These are phyloP conservation scores for Ferrisia virgata DNA, from an alignment of 2,888 invertebrate species.

Conservation along the genomic window DNA sequence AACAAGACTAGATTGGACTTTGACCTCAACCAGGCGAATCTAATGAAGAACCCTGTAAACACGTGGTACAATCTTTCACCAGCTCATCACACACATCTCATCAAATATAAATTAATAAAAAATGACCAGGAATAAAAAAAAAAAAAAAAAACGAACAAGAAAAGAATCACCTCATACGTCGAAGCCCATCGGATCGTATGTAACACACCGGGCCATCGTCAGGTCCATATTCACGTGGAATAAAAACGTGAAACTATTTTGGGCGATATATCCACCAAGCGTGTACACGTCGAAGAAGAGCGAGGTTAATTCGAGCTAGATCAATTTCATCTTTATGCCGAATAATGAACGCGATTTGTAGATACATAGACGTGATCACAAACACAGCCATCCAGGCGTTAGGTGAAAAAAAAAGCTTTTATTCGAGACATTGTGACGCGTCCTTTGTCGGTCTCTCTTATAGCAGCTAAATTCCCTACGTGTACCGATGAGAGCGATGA, in stretches of 20 bases:
- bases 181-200: background rate
- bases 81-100: background rate
- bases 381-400: background rate
- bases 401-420: background rate
- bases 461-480: background rate
- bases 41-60: no score
- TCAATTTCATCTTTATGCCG: background rate
- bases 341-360: slow-evolving; percentile 16
- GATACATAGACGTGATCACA: no score
- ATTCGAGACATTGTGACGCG: background rate
- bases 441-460: background rate
- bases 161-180: background rate
- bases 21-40: no score
- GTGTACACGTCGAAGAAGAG: background rate
- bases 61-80: no score
- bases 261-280: background rate
- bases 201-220: background rate
- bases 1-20: no score
- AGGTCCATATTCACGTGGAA: no score
- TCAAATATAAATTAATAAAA: background rate
- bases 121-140: background rate
- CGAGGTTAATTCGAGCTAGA: background rate
- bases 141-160: background rate
- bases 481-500: background rate
- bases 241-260: slow-evolving; percentile 18